Evolutionary conservation across 2,888 invertebrate genomes (phyloP).

Genomic region (Odontocolon sp.): DNA sequence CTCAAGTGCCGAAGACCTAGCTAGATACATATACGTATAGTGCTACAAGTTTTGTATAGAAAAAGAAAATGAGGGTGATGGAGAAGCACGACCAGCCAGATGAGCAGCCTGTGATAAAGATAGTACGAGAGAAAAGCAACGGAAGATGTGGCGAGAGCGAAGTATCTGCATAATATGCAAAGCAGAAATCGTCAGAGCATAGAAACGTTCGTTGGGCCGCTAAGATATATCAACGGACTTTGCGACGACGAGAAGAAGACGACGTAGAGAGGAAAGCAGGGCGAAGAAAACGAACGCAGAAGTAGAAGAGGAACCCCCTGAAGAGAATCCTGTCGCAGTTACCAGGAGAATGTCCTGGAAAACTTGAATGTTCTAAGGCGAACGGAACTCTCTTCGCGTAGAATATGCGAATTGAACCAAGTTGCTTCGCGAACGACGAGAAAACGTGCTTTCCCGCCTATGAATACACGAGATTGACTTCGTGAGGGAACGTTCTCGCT

Average conservation of each 20-base stretch:
- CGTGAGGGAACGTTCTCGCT: background rate
- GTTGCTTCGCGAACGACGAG: constrained; percentile 17
- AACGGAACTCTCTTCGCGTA: constrained; percentile 27
- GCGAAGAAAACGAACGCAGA: background rate
- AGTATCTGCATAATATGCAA: constrained; percentile 66
- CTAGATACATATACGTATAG: background rate
- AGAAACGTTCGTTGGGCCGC: constrained; percentile 46
- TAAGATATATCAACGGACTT: constrained; percentile 19
- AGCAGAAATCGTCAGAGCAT: constrained; percentile 51
- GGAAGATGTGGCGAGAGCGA: constrained; percentile 32
- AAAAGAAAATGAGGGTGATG: constrained; percentile 23
- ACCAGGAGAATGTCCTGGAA: constrained; percentile 6
- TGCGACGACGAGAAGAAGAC: constrained; percentile 16
- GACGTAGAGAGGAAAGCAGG: background rate
- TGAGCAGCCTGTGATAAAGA: constrained; percentile 26
- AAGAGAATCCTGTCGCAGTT: constrained; percentile 41
- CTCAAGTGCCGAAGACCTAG: constrained; percentile 16
- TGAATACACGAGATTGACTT: constrained; percentile 18
- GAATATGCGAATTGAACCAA: constrained; percentile 10
- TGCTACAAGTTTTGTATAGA: background rate
- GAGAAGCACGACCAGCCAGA: background rate
- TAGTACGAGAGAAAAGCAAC: background rate
- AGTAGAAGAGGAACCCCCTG: constrained; percentile 14
- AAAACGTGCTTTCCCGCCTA: constrained; percentile 20
- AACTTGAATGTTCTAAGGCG: constrained; percentile 17